Base-by-base conservation (phyloP, 1,140 invertebrate species). In the Drosophila rufa region DNA sequence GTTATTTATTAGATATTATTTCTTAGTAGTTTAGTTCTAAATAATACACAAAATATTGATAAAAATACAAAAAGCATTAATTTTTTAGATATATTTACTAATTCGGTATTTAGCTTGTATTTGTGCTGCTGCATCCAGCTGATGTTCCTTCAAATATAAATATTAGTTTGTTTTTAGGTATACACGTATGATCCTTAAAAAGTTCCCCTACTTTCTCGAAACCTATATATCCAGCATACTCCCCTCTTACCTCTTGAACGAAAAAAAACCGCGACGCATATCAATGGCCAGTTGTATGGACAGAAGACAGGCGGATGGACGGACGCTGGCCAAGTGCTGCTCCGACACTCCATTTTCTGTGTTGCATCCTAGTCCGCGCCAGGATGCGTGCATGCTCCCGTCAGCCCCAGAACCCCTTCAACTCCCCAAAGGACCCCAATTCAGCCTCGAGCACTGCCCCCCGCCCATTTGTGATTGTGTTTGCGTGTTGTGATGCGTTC, bases 401-500 rank as follows among this genome's bases (percentile, higher is more conserved):
- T 36, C 36, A 55, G 12, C 62, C 56, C 36, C 33, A 14, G 14
- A 40, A 12, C 42, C 53, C 38, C 36, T 19, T 14, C 51, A 42
- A 22, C 15, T 3, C 33, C 45, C 25, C 9, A 7, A 22, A 15
- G 19, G n/a, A 11, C n/a, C 11, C 30, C 38, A 19, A 22, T 15
- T 33, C 43, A 25, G 15, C 56, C 48, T 40, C 19, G 53, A 56
- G 36, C 5, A 40, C 45, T 11, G 53, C 36, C 53, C 19, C 36
- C 42, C 51, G 33, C 58, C 58, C 76, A 69, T 60, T 67, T 79
- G 84, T 87, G 84, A 87, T 87, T 89, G 84, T 89, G 84, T 90
- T 90, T 89, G 84, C 85, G 84, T 89, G 84, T 89, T 89, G 84
- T 84, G 84, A 87, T 87, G 84, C 80, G 80, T 89, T 89, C 80